phyloP scores from a whole-genome alignment of 2,888 invertebrate genomes.

The Scaptomyza polygonia region DNA sequence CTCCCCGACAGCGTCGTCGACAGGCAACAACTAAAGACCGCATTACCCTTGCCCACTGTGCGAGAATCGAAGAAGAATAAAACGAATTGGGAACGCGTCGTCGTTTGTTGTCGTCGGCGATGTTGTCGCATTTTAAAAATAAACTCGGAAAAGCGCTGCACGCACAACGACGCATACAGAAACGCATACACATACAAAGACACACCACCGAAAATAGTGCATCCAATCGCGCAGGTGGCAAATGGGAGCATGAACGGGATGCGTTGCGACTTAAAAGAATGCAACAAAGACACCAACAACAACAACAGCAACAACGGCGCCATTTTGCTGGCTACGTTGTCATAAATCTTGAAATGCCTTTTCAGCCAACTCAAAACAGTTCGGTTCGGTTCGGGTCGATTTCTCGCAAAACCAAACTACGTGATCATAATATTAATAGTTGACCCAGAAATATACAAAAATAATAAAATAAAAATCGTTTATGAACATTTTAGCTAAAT shows the following conservation, averaged over 20 bases:
- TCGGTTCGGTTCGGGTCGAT: slow-evolving; percentile 51
- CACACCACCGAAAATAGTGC: slow-evolving; percentile 66
- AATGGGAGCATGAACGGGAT: slow-evolving; percentile 73
- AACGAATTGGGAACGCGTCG: slow-evolving; percentile 66
- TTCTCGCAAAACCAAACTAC: slow-evolving; percentile 70
- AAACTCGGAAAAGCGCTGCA: slow-evolving; percentile 56
- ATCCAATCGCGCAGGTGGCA: slow-evolving; percentile 73
- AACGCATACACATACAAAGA: slow-evolving; percentile 4
- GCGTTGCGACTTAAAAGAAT: slow-evolving; percentile 52
- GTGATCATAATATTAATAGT: slow-evolving; percentile 79
- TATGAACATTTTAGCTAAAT: slow-evolving; percentile 27
- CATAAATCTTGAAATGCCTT: slow-evolving; percentile 65
- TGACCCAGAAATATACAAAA: slow-evolving; percentile 67
- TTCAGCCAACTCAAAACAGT: slow-evolving; percentile 27
- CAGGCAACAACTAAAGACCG: slow-evolving; percentile 28
- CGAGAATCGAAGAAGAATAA: slow-evolving; percentile 15
- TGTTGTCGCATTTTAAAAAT: slow-evolving; percentile 69
- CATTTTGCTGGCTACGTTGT: slow-evolving; percentile 55
- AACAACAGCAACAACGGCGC: slow-evolving; percentile 45
- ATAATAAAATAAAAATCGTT: slow-evolving; percentile 24
- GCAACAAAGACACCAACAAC: slow-evolving; percentile 47
- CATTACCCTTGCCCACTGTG: slow-evolving; percentile 67
- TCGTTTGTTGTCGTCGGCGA: slow-evolving; percentile 5
- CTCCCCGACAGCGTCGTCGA: slow-evolving; percentile 60
- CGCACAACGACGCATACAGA: slow-evolving; percentile 34